Base-by-base conservation (phyloP, 1,140 invertebrate species). In the Achatina immaculata region DNA sequence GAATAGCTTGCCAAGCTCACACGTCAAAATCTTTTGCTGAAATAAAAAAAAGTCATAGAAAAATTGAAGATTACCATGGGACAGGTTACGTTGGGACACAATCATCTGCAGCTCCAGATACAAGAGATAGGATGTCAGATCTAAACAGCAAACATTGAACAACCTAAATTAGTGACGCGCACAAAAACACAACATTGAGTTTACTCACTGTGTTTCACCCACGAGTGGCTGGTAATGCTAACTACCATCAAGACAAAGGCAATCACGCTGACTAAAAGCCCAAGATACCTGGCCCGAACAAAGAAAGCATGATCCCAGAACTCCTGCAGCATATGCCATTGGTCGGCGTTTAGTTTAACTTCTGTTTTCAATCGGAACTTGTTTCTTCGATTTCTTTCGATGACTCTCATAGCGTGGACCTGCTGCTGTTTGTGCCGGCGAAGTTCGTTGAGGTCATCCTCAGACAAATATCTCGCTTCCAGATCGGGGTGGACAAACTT, bases 231-330 rank as follows among this genome's bases (percentile, higher is more conserved):
- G n/a, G 85, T 82, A 48, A 89, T 83, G 81, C 85, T 86, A 73
- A 87, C 65, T 38, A 87, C 48, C 58, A 85, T 76, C 24, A 88
- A 68, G 14, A 87, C 66, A 69, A 88, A 79, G 34, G 86, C 82
- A 62, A 89, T 38, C 21, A 88, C 71, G 65, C 86, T 86, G 55
- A 88, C 78, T 40, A 88, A 76, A 7, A 91, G 79, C 0, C 88
- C 88, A 14, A 88, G 73, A 76, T 86, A 88, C 34, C 90, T 81
- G 11, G 85, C 81, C 55, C 86, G 82, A 1, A 87, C 81, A 80
- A 91, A 91, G 7, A 86, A 51, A 4, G 83, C 82, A 78, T 91
- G 89, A 51, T 90, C 86, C 89, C 89, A 91, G 82, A 88, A 91
- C 21, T 86, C 86, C 4, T 84, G 80, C 6, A 91, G 77, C 38